These are phyloP conservation scores for Poecilia gillii DNA, from an alignment of 2,797 vertebrate genomes.

Conservation along the genomic window DNA sequence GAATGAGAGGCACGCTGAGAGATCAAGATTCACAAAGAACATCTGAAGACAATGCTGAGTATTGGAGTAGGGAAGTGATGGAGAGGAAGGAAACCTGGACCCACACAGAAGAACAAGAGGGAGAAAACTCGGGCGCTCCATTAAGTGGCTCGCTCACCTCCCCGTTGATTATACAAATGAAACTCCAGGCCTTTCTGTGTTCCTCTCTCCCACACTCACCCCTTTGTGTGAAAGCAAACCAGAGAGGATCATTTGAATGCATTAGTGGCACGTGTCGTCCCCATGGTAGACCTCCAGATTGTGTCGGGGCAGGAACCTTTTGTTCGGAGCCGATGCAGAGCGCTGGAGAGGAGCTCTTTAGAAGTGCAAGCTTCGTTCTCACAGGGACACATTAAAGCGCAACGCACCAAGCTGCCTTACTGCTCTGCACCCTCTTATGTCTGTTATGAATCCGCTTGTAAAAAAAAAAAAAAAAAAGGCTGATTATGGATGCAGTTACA, in stretches of 20 bases:
- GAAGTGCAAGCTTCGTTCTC: constrained; percentile 66
- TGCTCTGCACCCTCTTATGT: constrained; percentile 45
- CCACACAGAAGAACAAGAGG: constrained; percentile 43
- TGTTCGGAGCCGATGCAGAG: constrained; percentile 47
- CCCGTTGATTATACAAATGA: constrained; percentile 51
- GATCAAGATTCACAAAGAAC: constrained; percentile 40
- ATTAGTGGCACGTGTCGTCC: constrained; percentile 70
- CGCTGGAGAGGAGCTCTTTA: constrained; percentile 64
- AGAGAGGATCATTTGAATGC: constrained; percentile 74
- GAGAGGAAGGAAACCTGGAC: constrained; percentile 8
- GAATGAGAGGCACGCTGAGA: constrained; percentile 19
- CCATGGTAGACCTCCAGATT: constrained; percentile 60
- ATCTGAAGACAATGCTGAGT: constrained; percentile 32
- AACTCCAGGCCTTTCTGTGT: constrained; percentile 21
- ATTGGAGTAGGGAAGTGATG: constrained; percentile 28
- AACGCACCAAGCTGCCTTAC: constrained; percentile 30
- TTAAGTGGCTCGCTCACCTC: constrained; percentile 67
- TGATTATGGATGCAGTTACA: constrained; percentile 46
- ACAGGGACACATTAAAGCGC: constrained; percentile 64
- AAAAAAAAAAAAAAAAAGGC: constrained; percentile 53
- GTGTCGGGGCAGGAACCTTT: constrained; percentile 65
- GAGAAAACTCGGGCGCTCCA: constrained; percentile 37
- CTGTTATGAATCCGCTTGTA: constrained; percentile 44
- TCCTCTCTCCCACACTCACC: constrained; percentile 36
- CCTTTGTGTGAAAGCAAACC: constrained; percentile 57